These are phyloP conservation scores for Willowsia nigromaculata DNA, from an alignment of 2,888 invertebrate species.

Conservation along the genomic window DNA sequence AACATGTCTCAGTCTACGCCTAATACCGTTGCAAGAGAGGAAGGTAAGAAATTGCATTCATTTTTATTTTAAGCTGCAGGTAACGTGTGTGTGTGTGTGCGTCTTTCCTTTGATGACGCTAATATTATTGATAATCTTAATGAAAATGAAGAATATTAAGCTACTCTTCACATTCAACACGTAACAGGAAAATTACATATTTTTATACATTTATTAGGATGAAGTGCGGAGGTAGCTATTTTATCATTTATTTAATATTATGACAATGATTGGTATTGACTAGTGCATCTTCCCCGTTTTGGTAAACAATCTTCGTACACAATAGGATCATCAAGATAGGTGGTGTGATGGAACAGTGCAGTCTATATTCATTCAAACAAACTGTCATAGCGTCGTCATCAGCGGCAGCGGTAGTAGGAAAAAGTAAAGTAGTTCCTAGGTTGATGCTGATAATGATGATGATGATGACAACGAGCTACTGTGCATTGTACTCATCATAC, in stretches of 20 bases:
- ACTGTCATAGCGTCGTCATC: neutral
- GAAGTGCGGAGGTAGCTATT: neutral
- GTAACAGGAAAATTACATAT: neutral
- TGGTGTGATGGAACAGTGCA: constrained; percentile 10
- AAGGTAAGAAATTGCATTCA: neutral
- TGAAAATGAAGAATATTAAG: neutral
- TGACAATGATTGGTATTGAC: constrained; percentile 1
- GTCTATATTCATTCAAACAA: neutral
- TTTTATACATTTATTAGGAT: neutral
- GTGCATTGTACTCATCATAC: neutral
- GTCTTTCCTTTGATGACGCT: neutral
- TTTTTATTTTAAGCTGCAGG: too few species aligned
- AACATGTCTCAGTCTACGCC: neutral
- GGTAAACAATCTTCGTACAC: constrained; percentile 13
- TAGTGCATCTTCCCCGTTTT: neutral
- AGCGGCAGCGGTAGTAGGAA: constrained; percentile 4
- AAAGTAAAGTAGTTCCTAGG: constrained; percentile 17
- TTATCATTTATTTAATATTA: neutral
- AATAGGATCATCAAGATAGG: constrained; percentile 14
- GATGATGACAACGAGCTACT: neutral
- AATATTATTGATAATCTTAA: neutral
- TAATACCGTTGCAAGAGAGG: neutral
- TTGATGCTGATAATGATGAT: constrained; percentile 16
- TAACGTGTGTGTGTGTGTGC: too few species aligned
- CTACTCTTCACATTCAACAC: neutral